phyloP scores from a whole-genome alignment of 1,140 invertebrate genomes.

The Cotesia glomerata region DNA sequence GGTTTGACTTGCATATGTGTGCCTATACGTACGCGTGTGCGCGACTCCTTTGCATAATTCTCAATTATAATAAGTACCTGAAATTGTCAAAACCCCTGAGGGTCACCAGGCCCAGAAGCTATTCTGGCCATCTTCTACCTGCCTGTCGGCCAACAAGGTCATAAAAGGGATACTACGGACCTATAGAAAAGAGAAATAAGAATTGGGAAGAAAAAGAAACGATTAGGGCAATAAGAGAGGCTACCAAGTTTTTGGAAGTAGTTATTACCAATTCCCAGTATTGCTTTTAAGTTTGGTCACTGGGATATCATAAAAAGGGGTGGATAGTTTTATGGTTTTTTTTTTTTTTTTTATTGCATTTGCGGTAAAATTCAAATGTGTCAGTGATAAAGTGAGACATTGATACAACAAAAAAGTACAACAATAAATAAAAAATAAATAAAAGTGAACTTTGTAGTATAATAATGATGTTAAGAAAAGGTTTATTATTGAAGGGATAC shows the following conservation, averaged over 20 bases:
- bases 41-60: conserved; percentile 8
- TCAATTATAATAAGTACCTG: not conserved
- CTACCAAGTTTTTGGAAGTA: not conserved
- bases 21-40: conserved; percentile 25
- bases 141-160: not conserved
- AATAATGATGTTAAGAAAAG: not conserved
- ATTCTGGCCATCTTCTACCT: not conserved
- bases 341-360: not conserved
- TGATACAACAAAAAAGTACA: not conserved
- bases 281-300: not conserved
- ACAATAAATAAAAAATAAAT: no score
- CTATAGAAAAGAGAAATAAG: not conserved
- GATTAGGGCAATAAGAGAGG: not conserved
- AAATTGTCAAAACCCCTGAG: conserved; percentile 5
- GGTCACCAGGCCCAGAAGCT: not conserved
- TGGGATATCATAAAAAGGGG: not conserved
- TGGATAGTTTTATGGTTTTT: not conserved
- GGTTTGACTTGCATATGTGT: conserved; percentile 32
- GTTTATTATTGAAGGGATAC: conserved; percentile 12
- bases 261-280: not conserved
- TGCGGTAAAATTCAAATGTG: not conserved
- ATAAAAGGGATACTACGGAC: conserved; percentile 4
- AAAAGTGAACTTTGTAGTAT: not conserved
- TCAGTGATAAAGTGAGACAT: not conserved
- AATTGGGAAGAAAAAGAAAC: not conserved